Percentiles rank a stretch among this genome's conserved stretches.
Conservation (phyloP, 2,797 vertebrate species). For the Microctenopoma lineatum region DNA sequence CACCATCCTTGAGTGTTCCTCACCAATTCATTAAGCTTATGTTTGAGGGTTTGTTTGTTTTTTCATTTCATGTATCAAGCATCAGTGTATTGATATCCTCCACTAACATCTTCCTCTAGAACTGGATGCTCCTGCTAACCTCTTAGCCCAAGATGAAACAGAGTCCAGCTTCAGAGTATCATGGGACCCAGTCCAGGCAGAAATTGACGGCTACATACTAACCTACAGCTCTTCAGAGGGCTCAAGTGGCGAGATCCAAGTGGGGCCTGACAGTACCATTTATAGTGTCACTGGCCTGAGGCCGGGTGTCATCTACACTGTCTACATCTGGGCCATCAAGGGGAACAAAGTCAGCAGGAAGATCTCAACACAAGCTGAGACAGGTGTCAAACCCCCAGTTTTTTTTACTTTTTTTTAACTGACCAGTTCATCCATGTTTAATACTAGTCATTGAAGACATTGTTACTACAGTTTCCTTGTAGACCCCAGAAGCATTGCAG, state of each 20-base stretch:
- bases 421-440: neutral
- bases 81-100: conserved; percentile 31
- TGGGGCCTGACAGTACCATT: conserved; percentile 75
- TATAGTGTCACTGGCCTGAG: conserved; percentile 78
- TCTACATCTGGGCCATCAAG: conserved; percentile 85
- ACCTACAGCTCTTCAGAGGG: conserved; percentile 81
- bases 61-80: conserved; percentile 8
- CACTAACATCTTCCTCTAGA: conserved; percentile 71
- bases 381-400: conserved; percentile 73
- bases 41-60: neutral
- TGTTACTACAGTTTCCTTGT: conserved; percentile 2
- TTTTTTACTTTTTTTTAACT: neutral
- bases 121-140: conserved; percentile 81
- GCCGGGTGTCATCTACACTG: conserved; percentile 80
- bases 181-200: conserved; percentile 82
- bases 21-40: neutral
- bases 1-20: neutral
- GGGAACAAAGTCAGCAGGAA: conserved; percentile 82
- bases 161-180: conserved; percentile 81
- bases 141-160: conserved; percentile 77
- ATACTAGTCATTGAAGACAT: neutral
- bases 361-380: conserved; percentile 75
- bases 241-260: conserved; percentile 69
- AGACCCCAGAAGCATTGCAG: conserved; percentile 10
- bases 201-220: conserved; percentile 83